Percentiles rank a stretch among this genome's conserved stretches.
These are phyloP conservation scores for Philopotamus ludificatus DNA, from an alignment of 1,140 invertebrate species.

Conservation along the genomic window DNA sequence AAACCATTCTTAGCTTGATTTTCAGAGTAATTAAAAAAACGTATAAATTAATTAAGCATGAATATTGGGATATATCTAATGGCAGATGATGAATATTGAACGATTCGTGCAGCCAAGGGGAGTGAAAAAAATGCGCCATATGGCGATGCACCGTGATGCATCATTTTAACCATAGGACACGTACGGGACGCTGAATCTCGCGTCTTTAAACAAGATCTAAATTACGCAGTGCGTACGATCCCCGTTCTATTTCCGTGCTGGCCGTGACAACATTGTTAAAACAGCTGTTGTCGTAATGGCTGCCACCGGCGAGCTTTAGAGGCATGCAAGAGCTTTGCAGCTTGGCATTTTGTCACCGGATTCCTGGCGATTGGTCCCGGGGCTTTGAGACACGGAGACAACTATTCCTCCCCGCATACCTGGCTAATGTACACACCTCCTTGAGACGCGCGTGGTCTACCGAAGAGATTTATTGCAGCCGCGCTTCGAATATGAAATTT, in stretches of 20 bases:
- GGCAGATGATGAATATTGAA: neutral
- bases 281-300: slow-evolving; percentile 16
- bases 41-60: too few species aligned
- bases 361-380: slow-evolving; percentile 14
- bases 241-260: neutral
- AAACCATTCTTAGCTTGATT: too few species aligned
- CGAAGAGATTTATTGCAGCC: too few species aligned
- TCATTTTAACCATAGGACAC: neutral
- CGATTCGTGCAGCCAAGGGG: neutral
- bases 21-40: too few species aligned
- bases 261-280: neutral
- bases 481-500: too few species aligned
- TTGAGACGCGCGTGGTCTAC: neutral
- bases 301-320: slow-evolving; percentile 23
- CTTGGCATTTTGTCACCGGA: slow-evolving; percentile 25
- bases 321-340: neutral
- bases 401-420: neutral
- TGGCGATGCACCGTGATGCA: neutral
- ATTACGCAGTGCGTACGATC: too few species aligned
- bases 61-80: too few species aligned
- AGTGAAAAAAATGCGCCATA: neutral
- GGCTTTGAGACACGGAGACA: slow-evolving; percentile 3
- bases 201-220: too few species aligned
- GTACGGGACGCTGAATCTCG: too few species aligned
- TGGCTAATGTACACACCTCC: neutral